These are phyloP conservation scores for Hyles lineata DNA, from an alignment of 2,888 invertebrate genomes.

Conservation along the genomic window DNA sequence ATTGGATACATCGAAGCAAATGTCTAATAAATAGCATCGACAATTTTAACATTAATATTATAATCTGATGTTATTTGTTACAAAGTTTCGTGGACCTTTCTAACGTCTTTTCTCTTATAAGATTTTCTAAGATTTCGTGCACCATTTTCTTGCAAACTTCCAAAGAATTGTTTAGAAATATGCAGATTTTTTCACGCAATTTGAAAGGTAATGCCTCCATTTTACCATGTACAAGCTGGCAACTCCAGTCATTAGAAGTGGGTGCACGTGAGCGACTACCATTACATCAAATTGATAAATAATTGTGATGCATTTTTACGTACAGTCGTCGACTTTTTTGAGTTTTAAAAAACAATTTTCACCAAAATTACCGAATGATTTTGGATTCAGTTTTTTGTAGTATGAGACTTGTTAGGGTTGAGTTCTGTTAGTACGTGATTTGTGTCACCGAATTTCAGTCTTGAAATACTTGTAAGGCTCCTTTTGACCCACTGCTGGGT, in stretches of 20 bases:
- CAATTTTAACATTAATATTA: no score
- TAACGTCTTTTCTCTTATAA: no score
- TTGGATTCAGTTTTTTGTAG: background rate
- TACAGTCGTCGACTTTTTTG: constrained; percentile 30
- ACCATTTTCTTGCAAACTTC: no score
- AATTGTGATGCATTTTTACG: constrained; percentile 64
- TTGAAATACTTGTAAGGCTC: no score
- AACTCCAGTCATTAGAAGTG: constrained; percentile 26
- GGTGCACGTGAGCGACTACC: constrained; percentile 54
- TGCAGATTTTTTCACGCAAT: background rate
- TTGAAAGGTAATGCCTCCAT: background rate
- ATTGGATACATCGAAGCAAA: no score
- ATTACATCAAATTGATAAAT: constrained; percentile 78
- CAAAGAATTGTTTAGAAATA: no score
- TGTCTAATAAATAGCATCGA: no score
- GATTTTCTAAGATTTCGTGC: no score
- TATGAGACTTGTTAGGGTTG: background rate
- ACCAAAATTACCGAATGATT: constrained; percentile 1
- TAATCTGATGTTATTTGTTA: no score
- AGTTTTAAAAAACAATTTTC: background rate
- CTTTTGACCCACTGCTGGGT: no score
- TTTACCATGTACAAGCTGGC: background rate
- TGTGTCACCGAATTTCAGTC: no score
- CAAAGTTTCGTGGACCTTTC: no score
- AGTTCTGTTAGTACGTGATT: background rate